phyloP scores from a whole-genome alignment of 2,888 invertebrate genomes.

The Arge pagana region DNA sequence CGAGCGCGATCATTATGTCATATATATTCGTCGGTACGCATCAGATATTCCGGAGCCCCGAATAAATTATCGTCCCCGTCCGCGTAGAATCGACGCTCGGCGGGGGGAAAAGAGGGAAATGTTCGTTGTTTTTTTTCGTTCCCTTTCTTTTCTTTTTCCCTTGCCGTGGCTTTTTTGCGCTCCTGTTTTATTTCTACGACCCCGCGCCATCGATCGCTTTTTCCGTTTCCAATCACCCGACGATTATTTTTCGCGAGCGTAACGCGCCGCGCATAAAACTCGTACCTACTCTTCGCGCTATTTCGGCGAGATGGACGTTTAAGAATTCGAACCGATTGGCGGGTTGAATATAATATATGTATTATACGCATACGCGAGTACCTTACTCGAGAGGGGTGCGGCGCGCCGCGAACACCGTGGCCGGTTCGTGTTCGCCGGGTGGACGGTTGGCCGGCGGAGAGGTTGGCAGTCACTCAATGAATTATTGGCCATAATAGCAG shows the following conservation, averaged over 20 bases:
- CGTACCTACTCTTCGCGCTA: background rate
- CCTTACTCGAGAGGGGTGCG: slow-evolving; percentile 18
- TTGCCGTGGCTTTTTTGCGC: no score
- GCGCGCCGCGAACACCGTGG: slow-evolving; percentile 18
- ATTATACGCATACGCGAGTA: slow-evolving; percentile 19
- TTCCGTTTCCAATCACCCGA: no score
- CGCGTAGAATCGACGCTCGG: no score
- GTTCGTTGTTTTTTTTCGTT: no score
- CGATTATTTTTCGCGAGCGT: background rate
- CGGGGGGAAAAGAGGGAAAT: no score
- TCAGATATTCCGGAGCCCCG: no score
- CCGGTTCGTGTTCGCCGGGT: slow-evolving; percentile 13
- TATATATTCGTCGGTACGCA: no score
- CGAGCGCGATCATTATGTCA: no score
- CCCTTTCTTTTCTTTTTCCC: no score
- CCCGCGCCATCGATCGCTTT: no score
- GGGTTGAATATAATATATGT: slow-evolving; percentile 20
- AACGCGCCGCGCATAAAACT: background rate
- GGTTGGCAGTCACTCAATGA: slow-evolving; percentile 57
- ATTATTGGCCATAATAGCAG: slow-evolving; percentile 59
- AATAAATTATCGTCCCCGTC: no score
- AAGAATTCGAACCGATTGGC: slow-evolving; percentile 18
- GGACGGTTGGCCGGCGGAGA: slow-evolving; percentile 38
- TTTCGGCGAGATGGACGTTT: background rate
- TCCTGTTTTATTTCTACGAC: no score